Percentiles rank a stretch among this genome's conserved stretches.
These are phyloP conservation scores for Leptinotarsa defecta DNA, from an alignment of 1,140 invertebrate species.

Conservation along the genomic window DNA sequence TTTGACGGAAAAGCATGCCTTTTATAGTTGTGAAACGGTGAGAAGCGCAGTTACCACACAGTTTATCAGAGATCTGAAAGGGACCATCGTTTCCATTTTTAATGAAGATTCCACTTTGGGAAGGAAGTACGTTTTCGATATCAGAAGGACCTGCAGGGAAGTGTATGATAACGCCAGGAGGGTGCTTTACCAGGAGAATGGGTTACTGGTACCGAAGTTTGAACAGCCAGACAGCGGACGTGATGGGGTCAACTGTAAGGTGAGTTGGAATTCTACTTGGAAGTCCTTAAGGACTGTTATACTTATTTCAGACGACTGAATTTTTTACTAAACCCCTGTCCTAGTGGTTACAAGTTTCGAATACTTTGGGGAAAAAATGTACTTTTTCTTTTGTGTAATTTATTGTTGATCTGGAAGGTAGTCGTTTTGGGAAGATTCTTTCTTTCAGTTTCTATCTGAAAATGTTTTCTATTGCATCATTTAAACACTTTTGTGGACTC, in stretches of 20 bases:
- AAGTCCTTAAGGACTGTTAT: too few relatives aligned
- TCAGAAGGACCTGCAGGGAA: conserved; percentile 82
- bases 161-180: conserved; percentile 84
- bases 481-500: too few relatives aligned
- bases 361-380: too few relatives aligned
- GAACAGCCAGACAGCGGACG: conserved; percentile 30
- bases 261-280: conserved; percentile 36
- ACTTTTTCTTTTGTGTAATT: too few relatives aligned
- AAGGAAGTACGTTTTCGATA: conserved; percentile 89
- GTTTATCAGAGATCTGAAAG: conserved; percentile 86
- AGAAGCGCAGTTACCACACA: conserved; percentile 84
- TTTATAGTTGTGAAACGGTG: conserved; percentile 90
- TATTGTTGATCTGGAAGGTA: too few relatives aligned
- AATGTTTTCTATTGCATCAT: too few relatives aligned
- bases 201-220: conserved; percentile 19
- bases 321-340: background rate
- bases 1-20: conserved; percentile 89
- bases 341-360: background rate
- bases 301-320: too few relatives aligned
- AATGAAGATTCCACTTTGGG: conserved; percentile 85
- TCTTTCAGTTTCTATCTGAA: too few relatives aligned
- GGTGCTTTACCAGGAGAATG: conserved; percentile 63
- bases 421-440: too few relatives aligned
- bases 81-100: conserved; percentile 89
- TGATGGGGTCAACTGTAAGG: conserved; percentile 52